Evolutionary conservation across 2,797 vertebrate species (phyloP), one percentile per base, ranked within the genome.

Genomic region (Taenioides sp.): DNA sequence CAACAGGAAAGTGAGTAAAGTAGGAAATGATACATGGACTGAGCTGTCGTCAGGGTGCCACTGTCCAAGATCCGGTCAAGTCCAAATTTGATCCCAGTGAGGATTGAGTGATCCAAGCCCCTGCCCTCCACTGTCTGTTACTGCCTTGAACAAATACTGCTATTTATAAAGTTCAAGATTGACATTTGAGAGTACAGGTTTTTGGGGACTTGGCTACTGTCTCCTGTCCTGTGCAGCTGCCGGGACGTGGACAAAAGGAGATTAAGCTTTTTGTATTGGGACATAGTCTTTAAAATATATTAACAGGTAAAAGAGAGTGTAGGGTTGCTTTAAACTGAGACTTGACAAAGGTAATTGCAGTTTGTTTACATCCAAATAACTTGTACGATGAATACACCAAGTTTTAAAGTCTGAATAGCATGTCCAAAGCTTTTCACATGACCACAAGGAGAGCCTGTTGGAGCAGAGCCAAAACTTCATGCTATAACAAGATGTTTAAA

Each of bases 91-190:
- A 94, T 93, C 92, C 90, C 88, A 86, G 90, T 92, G 90, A 88
- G 91, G 88, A 90, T 90, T 67, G 80, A 71, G 73, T 79, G 88
- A 90, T 87, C 74, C 70, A 78, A 83, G 86, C 81, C 67, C 71
- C 59, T 65, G 73, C 77, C 79, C 77, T 69, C 80, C 78, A 72
- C 82, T 82, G 83, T 91, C 82, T 82, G 83, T 91, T 86, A 78
- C 87, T 77, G 76, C 62, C 84, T 74, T 84, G 90, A 91, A 94
- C 92, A 92, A 93, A 93, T 90, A 87, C 83, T 28, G 81, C 89
- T 95, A 94, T 94, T 95, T 94, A 93, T 94, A 94, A 92, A 91
- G 87, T 69, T 89, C 77, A 57, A 72, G 67, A 85, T 86, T 91
- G 87, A 89, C 93, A 90, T 91, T 93, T 93, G 92, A 92, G 88